Conservation (phyloP, 2,113 vertebrate genomes). For the Mormyrus lacerda region DNA sequence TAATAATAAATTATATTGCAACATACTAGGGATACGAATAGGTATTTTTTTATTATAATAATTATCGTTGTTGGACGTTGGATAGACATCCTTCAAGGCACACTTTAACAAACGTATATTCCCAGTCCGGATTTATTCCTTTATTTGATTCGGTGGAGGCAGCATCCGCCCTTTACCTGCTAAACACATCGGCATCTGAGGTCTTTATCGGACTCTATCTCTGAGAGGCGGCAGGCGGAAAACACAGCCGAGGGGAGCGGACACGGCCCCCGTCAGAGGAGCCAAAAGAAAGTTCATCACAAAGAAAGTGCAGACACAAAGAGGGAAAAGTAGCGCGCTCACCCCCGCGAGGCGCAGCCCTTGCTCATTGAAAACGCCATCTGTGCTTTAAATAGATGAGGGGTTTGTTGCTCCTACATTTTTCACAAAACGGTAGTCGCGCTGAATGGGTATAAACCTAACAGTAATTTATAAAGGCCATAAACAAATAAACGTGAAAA, state of each 20-base stretch:
- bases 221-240: neutral
- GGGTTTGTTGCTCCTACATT: conserved; percentile 45
- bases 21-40: neutral
- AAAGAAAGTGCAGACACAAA: conserved; percentile 61
- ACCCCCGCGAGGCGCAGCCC: conserved; percentile 54
- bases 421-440: conserved; percentile 48
- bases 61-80: neutral
- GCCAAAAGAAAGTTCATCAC: conserved; percentile 49
- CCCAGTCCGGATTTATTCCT: neutral
- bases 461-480: conserved; percentile 49
- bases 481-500: conserved; percentile 58
- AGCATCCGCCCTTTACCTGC: neutral
- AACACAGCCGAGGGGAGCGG: neutral
- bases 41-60: neutral
- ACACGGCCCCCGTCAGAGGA: conserved; percentile 53
- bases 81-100: neutral
- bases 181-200: neutral
- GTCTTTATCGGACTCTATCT: neutral
- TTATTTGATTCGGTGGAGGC: neutral
- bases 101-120: neutral
- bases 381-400: conserved; percentile 71
- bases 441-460: conserved; percentile 44
- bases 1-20: neutral
- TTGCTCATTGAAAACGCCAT: conserved; percentile 67
- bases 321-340: conserved; percentile 46